Base-by-base conservation (phyloP, 2,113 vertebrate species). In the Rostratula benghalensis region DNA sequence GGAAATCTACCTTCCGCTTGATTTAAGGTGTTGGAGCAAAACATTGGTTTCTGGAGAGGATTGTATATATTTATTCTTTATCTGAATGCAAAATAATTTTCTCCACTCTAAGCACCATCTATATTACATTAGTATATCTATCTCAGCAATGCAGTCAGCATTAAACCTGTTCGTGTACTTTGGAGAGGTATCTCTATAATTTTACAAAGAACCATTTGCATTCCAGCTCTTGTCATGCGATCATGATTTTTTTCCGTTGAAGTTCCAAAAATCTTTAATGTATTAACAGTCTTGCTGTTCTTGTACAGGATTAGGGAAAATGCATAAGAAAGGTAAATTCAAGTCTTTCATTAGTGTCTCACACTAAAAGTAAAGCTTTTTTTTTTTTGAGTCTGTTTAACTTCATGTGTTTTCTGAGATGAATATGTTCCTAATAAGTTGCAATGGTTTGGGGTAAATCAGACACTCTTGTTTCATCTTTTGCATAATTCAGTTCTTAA, bases 21-120 rank as follows among this genome's bases (percentile, higher is more conserved):
- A 70, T 84, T 56, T 97, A 71, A 83, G 20, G 50, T 86, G 13
- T 84, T 54, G 83, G 27, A 88, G 22, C 19, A 85, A 88, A n/a
- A 35, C 24, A 68, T 16, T 85, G 35, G 70, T 89, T 79, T 90
- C 85, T 80, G 19, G 8, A 74, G 20, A 50, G 31, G 50, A 39
- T 24, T 46, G n/a, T 89, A 74, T 71, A 7, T 80, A 81, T 86
- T 96, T 94, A 27, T 73, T 93, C n/a, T 84, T 92, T n/a, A 80
- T 10, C 41, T 63, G 61, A 81, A 81, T 92, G 15, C 17, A 48
- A 83, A 91, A 81, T 77, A 43, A 50, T 60, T 76, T 81, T 71
- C 88, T 76, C 48, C 31, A 12, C 23, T 87, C 39, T 1, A 0
- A 37, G 30, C 17, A 50, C 27, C 10, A 5, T 77, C 46, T 73